Conservation (phyloP, 1,140 invertebrate genomes). For the Aphidius gifuensis region DNA sequence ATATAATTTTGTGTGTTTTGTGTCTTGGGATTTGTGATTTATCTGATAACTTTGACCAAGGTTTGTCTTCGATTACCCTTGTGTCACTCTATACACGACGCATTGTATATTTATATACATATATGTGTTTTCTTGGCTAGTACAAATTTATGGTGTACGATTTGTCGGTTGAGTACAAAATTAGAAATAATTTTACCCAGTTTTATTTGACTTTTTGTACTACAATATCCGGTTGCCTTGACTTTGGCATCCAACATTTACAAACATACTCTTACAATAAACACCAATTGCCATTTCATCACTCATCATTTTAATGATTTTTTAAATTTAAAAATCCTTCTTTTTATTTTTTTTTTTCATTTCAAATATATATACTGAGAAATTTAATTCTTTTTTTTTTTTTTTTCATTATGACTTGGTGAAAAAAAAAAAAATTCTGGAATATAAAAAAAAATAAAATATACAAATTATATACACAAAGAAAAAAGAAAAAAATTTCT, state of each 20-base stretch:
- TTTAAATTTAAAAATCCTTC: conserved; percentile 6
- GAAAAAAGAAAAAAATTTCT: too few species aligned
- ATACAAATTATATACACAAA: too few species aligned
- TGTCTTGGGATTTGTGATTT: too few species aligned
- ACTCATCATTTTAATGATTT: too few species aligned
- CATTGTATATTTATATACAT: background rate
- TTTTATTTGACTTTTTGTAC: conserved; percentile 33
- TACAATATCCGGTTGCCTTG: conserved; percentile 26
- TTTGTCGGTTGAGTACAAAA: conserved; percentile 51
- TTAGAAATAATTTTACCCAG: conserved; percentile 48
- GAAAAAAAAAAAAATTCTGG: too few species aligned
- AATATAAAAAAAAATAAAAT: too few species aligned
- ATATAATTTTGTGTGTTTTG: too few species aligned
- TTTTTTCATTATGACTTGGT: too few species aligned
- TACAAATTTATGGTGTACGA: conserved; percentile 51
- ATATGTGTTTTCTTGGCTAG: conserved; percentile 36
- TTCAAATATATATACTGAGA: too few species aligned
- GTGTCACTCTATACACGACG: conserved; percentile 26
- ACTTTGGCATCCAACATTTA: background rate
- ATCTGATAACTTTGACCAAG: conserved; percentile 1
- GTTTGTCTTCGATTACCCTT: conserved; percentile 51
- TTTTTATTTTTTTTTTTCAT: background rate
- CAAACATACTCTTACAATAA: too few species aligned
- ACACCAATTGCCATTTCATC: too few species aligned
- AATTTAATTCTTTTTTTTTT: too few species aligned